These are phyloP conservation scores for Scotopteryx bipunctaria DNA, from an alignment of 2,888 invertebrate species.

Conservation along the genomic window DNA sequence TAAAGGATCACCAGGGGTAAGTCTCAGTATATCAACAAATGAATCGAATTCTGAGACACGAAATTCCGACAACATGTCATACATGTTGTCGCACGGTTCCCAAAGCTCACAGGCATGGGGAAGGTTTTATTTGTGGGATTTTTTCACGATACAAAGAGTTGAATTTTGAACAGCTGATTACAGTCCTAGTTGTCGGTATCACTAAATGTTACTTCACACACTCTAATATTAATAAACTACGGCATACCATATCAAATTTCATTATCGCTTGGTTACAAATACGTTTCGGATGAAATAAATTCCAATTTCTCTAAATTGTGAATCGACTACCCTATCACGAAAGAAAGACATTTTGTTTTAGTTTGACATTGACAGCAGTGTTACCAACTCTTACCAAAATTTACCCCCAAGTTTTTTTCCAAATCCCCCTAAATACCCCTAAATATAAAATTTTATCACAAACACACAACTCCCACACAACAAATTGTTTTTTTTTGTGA, in stretches of 20 bases:
- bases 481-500: no score
- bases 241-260: background rate
- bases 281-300: background rate
- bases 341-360: slow-evolving; percentile 9
- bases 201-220: slow-evolving; percentile 1
- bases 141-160: slow-evolving; percentile 38
- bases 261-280: slow-evolving; percentile 3
- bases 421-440: no score
- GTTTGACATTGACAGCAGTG: slow-evolving; percentile 7
- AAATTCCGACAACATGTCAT: slow-evolving; percentile 83
- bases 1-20: slow-evolving; percentile 86
- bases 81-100: slow-evolving; percentile 73
- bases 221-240: background rate
- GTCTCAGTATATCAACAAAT: slow-evolving; percentile 86
- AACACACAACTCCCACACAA: no score
- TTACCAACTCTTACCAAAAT: no score
- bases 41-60: slow-evolving; percentile 85
- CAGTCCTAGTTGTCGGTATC: slow-evolving; percentile 7
- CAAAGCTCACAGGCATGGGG: slow-evolving; percentile 75
- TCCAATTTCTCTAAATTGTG: background rate
- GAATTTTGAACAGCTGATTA: slow-evolving; percentile 27
- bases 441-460: no score
- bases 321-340: background rate
- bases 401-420: no score
- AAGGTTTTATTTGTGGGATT: slow-evolving; percentile 54